Conservation (phyloP, 2,888 invertebrate species). For the Alentia gelatinosa region DNA sequence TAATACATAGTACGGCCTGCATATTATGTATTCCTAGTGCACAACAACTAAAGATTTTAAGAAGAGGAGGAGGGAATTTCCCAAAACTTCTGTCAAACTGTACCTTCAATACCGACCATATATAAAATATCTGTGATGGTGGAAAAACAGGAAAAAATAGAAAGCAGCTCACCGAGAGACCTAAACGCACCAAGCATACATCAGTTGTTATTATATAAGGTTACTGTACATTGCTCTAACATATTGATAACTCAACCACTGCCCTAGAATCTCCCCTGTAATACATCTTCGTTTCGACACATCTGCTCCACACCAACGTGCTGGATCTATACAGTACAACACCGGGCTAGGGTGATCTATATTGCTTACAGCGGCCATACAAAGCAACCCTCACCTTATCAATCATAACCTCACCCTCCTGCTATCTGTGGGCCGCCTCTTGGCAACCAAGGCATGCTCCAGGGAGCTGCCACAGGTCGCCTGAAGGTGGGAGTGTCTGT, state of each 20-base stretch:
- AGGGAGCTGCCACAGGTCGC: background rate
- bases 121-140: too few relatives aligned
- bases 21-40: too few relatives aligned
- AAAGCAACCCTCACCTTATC: background rate
- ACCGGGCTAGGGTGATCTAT: background rate
- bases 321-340: background rate
- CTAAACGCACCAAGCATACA: too few relatives aligned
- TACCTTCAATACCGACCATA: too few relatives aligned
- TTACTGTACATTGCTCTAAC: background rate
- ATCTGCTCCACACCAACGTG: background rate
- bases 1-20: too few relatives aligned
- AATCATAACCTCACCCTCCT: background rate
- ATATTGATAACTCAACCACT: background rate
- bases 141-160: too few relatives aligned
- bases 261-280: background rate
- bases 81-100: too few relatives aligned
- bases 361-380: background rate
- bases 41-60: too few relatives aligned
- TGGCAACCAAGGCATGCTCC: background rate
- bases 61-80: too few relatives aligned
- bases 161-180: too few relatives aligned
- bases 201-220: background rate
- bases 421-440: background rate
- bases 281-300: slow-evolving; percentile 8
- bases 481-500: background rate